Conservation (phyloP, 1,140 invertebrate species). For the Acromyrmex echinatior region DNA sequence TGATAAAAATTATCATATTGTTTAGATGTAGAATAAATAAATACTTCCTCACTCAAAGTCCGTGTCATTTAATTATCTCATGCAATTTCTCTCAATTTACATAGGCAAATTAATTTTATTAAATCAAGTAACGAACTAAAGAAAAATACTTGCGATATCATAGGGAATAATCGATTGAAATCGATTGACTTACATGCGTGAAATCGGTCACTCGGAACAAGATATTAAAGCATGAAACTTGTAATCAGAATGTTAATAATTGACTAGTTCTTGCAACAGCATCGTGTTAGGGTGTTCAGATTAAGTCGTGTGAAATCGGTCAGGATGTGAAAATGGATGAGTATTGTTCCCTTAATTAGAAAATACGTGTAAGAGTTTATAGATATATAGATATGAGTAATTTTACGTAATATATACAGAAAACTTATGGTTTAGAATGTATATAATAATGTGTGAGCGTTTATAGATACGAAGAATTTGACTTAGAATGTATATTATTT, state of each 20-base stretch:
- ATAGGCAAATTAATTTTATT: not conserved
- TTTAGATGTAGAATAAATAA: not conserved
- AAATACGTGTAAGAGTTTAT: conserved; percentile 2
- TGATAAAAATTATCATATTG: not conserved
- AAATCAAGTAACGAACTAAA: not conserved
- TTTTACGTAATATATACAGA: not conserved
- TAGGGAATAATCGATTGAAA: not conserved
- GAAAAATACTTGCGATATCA: not conserved
- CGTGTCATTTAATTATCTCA: not conserved
- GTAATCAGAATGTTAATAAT: conserved; percentile 26
- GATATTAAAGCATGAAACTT: not conserved
- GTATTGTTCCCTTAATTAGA: conserved; percentile 18
- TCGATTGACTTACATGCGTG: not conserved
- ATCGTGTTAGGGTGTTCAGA: conserved; percentile 14
- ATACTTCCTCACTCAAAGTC: not conserved
- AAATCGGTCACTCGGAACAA: not conserved
- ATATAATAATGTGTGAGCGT: not conserved
- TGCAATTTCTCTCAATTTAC: not conserved
- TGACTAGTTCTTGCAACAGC: not conserved
- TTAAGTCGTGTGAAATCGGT: conserved; percentile 35
- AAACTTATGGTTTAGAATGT: not conserved
- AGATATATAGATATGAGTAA: not conserved
- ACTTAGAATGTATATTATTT: not conserved
- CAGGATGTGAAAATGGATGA: not conserved
- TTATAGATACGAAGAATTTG: not conserved